A percentile compares a stretch with the other conserved stretches of the same genome.
Conservation (phyloP, 1,140 invertebrate species). For the Ectropis grisescens region DNA sequence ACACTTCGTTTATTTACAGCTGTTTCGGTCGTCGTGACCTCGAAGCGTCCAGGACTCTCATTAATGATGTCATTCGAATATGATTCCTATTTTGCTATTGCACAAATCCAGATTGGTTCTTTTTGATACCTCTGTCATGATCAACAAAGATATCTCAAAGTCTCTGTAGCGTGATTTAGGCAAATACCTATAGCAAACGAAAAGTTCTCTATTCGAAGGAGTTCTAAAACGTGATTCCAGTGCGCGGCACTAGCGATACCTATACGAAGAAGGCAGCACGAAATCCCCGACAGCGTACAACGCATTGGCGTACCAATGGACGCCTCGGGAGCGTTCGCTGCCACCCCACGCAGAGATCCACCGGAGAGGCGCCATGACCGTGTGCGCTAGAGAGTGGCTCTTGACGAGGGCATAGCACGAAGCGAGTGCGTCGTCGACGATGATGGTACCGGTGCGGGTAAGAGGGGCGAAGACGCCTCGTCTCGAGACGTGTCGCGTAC, state of each 20-base stretch:
- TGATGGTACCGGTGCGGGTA: constrained; percentile 87
- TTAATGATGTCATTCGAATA: no score
- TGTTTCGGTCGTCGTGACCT: no score
- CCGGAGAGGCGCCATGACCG: constrained; percentile 84
- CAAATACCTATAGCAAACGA: no score
- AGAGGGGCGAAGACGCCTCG: constrained; percentile 92
- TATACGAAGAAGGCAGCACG: constrained; percentile 74
- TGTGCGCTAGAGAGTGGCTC: constrained; percentile 88
- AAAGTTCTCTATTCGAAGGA: no score
- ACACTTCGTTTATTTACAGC: constrained; percentile 39
- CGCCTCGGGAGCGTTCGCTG: constrained; percentile 63
- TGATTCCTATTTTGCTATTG: no score
- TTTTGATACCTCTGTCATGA: no score
- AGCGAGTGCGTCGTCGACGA: constrained; percentile 91
- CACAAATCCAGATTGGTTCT: no score
- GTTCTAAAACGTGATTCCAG: no score
- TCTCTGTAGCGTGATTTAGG: no score
- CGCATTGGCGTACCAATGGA: constrained; percentile 89
- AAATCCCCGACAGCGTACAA: constrained; percentile 81
- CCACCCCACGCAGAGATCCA: constrained; percentile 38
- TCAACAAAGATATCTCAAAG: no score
- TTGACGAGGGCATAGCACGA: constrained; percentile 95
- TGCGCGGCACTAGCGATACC: constrained; percentile 56
- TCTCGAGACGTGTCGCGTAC: constrained; percentile 69
- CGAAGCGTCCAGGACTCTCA: no score